Evolutionary conservation across 2,797 vertebrate genomes (phyloP), one percentile per base, ranked within the genome.

Genomic region (Parauchenoglanis punctatus): DNA sequence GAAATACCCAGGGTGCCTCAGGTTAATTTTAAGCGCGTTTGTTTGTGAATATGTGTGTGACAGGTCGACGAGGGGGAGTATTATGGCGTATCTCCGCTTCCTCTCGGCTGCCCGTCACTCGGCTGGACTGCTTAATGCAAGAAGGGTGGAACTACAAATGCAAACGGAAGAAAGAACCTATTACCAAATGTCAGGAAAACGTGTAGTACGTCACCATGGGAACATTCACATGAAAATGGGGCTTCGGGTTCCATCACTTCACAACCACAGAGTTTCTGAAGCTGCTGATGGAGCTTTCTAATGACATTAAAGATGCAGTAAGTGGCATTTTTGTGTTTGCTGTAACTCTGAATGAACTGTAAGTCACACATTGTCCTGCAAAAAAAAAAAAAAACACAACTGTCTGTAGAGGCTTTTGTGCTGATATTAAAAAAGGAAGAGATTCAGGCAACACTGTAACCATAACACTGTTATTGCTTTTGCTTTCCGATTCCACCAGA

Each of bases 111-210:
- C 70, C 73, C 31, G 61, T 84, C 52, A 40, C 54, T 75, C 46
- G 31, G 58, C 84, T 84, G 78, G 61, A 87, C 75, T 81, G 7
- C 52, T 44, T 61, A 68, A 65, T 54, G 59, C 15, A 72, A 85
- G 77, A 61, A 86, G 17, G 49, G 28, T 56, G 76, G 77, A 87
- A 67, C 49, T 56, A 87, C 54, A 68, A 87, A 86, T 67, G 61
- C 75, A n/a, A 68, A 78, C 25, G 23, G 6, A 4, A 52, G 68
- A 78, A 46, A 17, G 75, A 84, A 87, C 76, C 87, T 86, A 63
- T 88, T 89, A 89, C 85, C 85, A 91, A 92, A 91, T 92, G 88
- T 91, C 89, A 91, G 87, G 65, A 88, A 89, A 89, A 84, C 58
- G 83, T 90, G 85, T 84, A 82, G 81, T 23, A 23, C 35, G 31